Evolutionary conservation across 2,797 vertebrate genomes (phyloP).

Genomic region (Sebastes reedi): DNA sequence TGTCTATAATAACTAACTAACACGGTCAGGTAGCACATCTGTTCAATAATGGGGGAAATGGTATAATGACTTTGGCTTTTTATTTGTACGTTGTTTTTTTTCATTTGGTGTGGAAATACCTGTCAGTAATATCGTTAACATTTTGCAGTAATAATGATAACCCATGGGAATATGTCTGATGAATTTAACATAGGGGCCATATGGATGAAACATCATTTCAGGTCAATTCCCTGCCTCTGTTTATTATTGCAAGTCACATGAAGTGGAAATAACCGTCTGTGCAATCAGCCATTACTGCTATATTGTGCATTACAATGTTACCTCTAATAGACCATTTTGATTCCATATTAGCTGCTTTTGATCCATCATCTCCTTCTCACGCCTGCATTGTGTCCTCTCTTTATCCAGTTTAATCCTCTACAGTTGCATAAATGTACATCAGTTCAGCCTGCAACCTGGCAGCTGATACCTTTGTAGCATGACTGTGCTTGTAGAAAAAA

Average conservation of each 20-base stretch:
- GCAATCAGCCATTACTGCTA: constrained; percentile 35
- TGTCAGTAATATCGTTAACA: constrained; percentile 22
- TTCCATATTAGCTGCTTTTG: background rate
- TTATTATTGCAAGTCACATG: constrained; percentile 51
- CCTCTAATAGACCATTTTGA: constrained; percentile 12
- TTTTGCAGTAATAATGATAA: constrained; percentile 29
- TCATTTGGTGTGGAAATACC: constrained; percentile 23
- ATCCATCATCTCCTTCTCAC: constrained; percentile 5
- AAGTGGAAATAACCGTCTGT: constrained; percentile 39
- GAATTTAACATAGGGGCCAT: constrained; percentile 44
- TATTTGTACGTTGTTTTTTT: background rate
- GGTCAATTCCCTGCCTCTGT: constrained; percentile 30
- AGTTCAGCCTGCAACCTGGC: background rate
- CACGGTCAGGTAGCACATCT: background rate
- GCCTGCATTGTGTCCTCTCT: background rate
- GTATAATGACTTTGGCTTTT: constrained; percentile 1
- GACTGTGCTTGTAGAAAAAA: background rate
- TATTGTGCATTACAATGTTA: constrained; percentile 11
- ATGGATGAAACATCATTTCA: constrained; percentile 49
- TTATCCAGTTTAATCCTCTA: background rate
- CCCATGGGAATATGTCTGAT: constrained; percentile 40
- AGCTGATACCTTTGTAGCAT: background rate
- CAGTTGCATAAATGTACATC: background rate
- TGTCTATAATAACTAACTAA: constrained; percentile 2
- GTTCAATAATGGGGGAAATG: background rate